These are phyloP conservation scores for Leptinotarsa tumamoca DNA, from an alignment of 2,888 invertebrate species.

Conservation along the genomic window DNA sequence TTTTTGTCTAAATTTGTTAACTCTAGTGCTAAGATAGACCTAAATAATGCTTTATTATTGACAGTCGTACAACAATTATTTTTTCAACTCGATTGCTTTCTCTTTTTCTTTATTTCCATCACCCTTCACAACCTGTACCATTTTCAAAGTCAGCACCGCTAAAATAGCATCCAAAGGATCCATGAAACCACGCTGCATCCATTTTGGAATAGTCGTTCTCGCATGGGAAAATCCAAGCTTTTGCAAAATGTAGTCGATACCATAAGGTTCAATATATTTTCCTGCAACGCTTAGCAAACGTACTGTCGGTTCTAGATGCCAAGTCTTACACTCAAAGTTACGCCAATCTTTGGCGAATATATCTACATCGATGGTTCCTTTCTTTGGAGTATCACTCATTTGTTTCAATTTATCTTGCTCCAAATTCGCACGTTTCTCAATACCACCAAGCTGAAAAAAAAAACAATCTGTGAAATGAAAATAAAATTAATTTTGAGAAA, in stretches of 20 bases:
- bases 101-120: slow-evolving; percentile 59
- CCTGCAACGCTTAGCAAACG: slow-evolving; percentile 74
- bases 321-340: slow-evolving; percentile 92
- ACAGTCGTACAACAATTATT: slow-evolving; percentile 20
- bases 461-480: slow-evolving; percentile 29
- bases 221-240: slow-evolving; percentile 98
- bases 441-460: slow-evolving; percentile 53
- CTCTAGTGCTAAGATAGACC: neutral
- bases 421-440: slow-evolving; percentile 53
- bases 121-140: slow-evolving; percentile 70
- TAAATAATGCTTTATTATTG: neutral
- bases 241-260: slow-evolving; percentile 97
- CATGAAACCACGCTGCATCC: slow-evolving; percentile 98
- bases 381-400: slow-evolving; percentile 53
- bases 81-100: slow-evolving; percentile 40
- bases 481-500: neutral
- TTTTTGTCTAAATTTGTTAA: slow-evolving; percentile 4
- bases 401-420: slow-evolving; percentile 54
- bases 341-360: slow-evolving; percentile 87
- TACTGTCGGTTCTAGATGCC: slow-evolving; percentile 96
- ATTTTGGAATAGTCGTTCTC: slow-evolving; percentile 98
- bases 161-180: slow-evolving; percentile 96
- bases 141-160: slow-evolving; percentile 80
- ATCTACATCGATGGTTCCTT: slow-evolving; percentile 68
- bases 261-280: slow-evolving; percentile 97